These are phyloP conservation scores for Notothenia rossii DNA, from an alignment of 2,113 vertebrate genomes.

Conservation along the genomic window DNA sequence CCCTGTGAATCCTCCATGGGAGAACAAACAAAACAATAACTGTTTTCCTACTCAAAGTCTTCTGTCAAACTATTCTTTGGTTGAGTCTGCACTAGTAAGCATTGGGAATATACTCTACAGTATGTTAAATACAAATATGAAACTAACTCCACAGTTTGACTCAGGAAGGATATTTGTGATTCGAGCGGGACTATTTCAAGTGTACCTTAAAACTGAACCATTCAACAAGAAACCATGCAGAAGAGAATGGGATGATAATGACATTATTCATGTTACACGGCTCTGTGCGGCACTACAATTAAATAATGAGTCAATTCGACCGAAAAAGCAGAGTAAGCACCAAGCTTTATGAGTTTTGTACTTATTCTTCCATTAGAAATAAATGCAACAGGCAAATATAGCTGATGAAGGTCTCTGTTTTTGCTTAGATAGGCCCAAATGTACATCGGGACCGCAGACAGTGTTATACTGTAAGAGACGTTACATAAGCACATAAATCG, in stretches of 20 bases:
- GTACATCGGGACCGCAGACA: conserved; percentile 23
- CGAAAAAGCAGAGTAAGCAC: conserved; percentile 45
- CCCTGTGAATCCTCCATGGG: conserved; percentile 21
- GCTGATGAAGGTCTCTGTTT: conserved; percentile 39
- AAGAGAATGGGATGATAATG: conserved; percentile 29
- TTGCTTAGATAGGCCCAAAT: conserved; percentile 32
- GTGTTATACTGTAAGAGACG: conserved; percentile 38
- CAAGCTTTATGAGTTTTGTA: conserved; percentile 30
- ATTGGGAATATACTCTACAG: neutral
- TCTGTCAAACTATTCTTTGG: conserved; percentile 4
- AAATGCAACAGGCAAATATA: conserved; percentile 15
- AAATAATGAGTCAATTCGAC: conserved; percentile 48
- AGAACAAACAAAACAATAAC: conserved; percentile 42
- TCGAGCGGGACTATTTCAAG: neutral
- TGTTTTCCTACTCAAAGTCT: conserved; percentile 16
- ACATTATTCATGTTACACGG: conserved; percentile 28
- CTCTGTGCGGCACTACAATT: conserved; percentile 42
- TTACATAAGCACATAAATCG: conserved; percentile 67
- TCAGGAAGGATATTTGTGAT: neutral
- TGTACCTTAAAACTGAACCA: neutral
- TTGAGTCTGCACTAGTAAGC: neutral
- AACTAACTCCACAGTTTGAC: neutral
- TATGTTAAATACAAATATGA: neutral
- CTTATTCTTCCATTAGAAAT: conserved; percentile 14
- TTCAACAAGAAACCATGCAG: conserved; percentile 30